Base-by-base conservation (phyloP, 2,113 vertebrate genomes). In the Pterocles gutturalis region DNA sequence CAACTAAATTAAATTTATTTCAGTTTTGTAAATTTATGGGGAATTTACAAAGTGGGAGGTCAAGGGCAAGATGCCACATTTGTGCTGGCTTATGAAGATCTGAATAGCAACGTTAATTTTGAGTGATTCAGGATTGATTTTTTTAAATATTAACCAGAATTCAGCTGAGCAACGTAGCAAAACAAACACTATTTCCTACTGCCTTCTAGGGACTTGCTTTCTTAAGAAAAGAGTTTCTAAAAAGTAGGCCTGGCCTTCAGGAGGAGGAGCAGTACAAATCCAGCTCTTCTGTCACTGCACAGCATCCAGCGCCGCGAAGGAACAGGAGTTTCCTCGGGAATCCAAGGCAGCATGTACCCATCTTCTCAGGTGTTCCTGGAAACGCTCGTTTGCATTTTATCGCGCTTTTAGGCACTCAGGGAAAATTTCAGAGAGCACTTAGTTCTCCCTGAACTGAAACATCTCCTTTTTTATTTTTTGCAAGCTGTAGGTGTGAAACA, bases 261-360 rank as follows among this genome's bases (percentile, higher is more conserved):
- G 31, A 60, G 48, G 36, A 87, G 60, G 14, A 87, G 2, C 9
- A 55, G 7, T 13, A 87, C 15, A 45, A 84, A 87, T 45, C 13
- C 57, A 33, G 41, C 15, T 62, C 21, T 77, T 60, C 36, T 19
- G 54, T 29, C 46, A 7, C 46, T 7, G 5, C 1, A 3, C 17
- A 28, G 7, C 22, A 65, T 33, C 71, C 53, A 53, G 16, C 1
- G 5, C 45, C 0, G 0, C 1, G 3, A 53, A 72, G 46, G n/a
- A 88, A 29, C 4, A 21, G 7, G 31, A 80, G 2, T 71, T 28
- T 87, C 34, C 13, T 61, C 33, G 28, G 66, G 33, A 61, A 87
- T 66, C 49, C 38, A 78, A 78, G 64, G 49, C 28, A 38, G 28
- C 14, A 8, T 25, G 13, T n/a, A 41, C 10, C 17, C 5, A 66